Percentiles rank a stretch among this genome's conserved stretches.
These are phyloP conservation scores for Stigmatopora argus DNA, from an alignment of 2,113 vertebrate species.

Conservation along the genomic window DNA sequence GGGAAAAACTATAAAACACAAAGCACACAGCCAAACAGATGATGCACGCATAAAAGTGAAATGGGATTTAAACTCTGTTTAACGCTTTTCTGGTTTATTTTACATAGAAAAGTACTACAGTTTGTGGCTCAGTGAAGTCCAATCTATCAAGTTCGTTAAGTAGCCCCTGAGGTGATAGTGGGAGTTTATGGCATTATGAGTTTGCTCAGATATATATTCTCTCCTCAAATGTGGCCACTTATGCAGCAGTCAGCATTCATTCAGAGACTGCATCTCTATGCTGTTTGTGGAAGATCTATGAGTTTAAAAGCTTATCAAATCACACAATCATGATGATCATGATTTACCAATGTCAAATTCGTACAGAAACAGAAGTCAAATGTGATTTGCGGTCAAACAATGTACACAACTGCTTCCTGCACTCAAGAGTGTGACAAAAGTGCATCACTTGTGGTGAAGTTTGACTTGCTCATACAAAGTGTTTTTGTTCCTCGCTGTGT, in stretches of 20 bases:
- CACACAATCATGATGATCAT: background rate
- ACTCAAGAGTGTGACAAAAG: constrained; percentile 13
- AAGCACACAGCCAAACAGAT: too few relatives aligned
- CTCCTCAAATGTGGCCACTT: background rate
- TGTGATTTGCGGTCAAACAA: background rate
- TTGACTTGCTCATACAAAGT: constrained; percentile 23
- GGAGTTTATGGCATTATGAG: background rate
- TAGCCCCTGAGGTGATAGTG: too few relatives aligned
- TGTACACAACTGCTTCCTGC: background rate
- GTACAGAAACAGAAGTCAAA: background rate
- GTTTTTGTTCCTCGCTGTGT: constrained; percentile 20
- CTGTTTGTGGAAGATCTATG: background rate
- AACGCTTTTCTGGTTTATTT: too few relatives aligned
- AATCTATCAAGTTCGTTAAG: too few relatives aligned
- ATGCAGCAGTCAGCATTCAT: background rate
- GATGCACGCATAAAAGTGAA: too few relatives aligned
- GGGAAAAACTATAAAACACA: too few relatives aligned
- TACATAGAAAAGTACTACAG: too few relatives aligned
- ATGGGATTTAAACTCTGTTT: too few relatives aligned
- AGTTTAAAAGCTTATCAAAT: background rate
- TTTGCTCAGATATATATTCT: constrained; percentile 27
- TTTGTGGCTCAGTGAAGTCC: too few relatives aligned
- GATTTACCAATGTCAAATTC: constrained; percentile 1
- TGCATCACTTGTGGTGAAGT: constrained; percentile 28
- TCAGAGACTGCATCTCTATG: background rate